These are phyloP conservation scores for Empis stercorea DNA, from an alignment of 2,888 invertebrate species.

Conservation along the genomic window DNA sequence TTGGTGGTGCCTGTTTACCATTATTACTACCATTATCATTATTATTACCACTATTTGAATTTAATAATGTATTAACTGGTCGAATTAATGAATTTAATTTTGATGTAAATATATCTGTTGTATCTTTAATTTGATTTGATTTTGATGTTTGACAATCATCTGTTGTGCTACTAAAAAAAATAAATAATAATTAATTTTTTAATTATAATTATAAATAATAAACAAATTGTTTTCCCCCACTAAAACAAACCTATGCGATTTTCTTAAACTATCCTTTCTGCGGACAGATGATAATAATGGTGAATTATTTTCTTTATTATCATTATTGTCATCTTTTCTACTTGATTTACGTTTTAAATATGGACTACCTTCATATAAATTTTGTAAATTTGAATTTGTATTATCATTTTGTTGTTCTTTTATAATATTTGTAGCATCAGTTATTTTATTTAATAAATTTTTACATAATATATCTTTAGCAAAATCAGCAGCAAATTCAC, in stretches of 20 bases:
- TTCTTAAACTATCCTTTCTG: conserved; percentile 32
- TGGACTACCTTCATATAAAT: conserved; percentile 20
- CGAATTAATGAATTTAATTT: conserved; percentile 32
- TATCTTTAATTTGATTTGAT: conserved; percentile 37
- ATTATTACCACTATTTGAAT: conserved; percentile 23
- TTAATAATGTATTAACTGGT: conserved; percentile 23
- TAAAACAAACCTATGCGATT: conserved; percentile 24
- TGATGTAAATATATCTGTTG: conserved; percentile 30
- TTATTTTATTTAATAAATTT: conserved; percentile 62
- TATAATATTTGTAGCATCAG: conserved; percentile 56
- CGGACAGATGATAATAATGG: conserved; percentile 15
- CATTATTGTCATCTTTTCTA: conserved; percentile 18
- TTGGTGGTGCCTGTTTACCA: conserved; percentile 21
- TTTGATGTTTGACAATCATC: conserved; percentile 44
- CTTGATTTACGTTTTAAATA: conserved; percentile 26
- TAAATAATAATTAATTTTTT: too few relatives aligned
- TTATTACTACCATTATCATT: conserved; percentile 14
- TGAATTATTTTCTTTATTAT: conserved; percentile 30
- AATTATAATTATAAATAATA: neutral
- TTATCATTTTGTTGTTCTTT: conserved; percentile 39
- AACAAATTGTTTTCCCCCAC: too few relatives aligned
- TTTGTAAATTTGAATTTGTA: neutral
- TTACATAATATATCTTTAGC: conserved; percentile 78
- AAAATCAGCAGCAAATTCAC: conserved; percentile 88
- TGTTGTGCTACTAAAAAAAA: conserved; percentile 36